Conservation (phyloP, 2,888 invertebrate genomes). For the Anaspis maculata region DNA sequence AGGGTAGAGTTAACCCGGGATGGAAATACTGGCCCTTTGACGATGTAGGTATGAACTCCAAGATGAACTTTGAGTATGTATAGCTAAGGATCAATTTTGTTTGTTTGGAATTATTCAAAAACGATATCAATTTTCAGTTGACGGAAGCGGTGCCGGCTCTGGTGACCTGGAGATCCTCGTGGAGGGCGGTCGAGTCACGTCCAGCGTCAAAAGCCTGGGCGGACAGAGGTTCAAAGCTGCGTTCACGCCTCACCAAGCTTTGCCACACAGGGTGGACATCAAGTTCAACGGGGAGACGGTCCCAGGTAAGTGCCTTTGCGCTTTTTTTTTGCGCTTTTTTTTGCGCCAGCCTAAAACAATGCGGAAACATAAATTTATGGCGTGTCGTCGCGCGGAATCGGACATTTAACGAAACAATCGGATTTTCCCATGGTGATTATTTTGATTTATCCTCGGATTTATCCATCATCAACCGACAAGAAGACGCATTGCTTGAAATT, state of each 20-base stretch:
- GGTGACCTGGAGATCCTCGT: constrained; percentile 94
- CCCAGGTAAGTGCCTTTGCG: constrained; percentile 59
- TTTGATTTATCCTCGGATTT: no score
- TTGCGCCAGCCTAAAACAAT: no score
- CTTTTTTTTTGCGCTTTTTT: constrained; percentile 1
- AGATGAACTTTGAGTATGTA: neutral
- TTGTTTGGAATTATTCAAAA: constrained; percentile 21
- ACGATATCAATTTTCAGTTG: no score
- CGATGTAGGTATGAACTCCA: no score
- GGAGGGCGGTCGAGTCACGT: constrained; percentile 90
- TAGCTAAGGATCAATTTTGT: neutral
- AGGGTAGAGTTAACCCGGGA: no score
- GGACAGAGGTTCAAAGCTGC: constrained; percentile 85
- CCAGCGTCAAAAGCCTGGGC: constrained; percentile 85
- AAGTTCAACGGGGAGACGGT: constrained; percentile 90
- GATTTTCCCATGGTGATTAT: no score
- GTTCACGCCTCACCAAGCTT: constrained; percentile 82
- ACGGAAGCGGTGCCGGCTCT: constrained; percentile 91
- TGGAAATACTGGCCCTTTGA: no score
- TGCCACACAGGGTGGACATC: constrained; percentile 84
- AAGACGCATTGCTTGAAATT: no score
- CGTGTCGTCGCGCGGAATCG: no score
- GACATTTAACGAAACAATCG: no score
- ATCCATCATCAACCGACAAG: no score
- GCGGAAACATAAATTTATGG: no score